A percentile compares a stretch with the other conserved stretches of the same genome.
These are phyloP conservation scores for Candoia aspera DNA, from an alignment of 2,113 vertebrate species.

Conservation along the genomic window DNA sequence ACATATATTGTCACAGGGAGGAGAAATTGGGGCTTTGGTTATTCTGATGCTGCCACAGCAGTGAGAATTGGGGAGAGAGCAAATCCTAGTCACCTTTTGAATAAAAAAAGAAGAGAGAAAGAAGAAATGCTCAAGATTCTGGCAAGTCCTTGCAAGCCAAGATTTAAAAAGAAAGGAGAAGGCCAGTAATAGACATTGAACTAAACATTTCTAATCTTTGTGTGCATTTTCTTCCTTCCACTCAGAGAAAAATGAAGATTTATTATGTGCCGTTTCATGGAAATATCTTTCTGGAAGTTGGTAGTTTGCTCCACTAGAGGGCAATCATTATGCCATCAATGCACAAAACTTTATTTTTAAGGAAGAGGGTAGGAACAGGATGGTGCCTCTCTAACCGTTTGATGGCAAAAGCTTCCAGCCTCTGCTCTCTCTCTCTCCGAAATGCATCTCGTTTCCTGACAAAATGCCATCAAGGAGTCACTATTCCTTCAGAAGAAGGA, in stretches of 20 bases:
- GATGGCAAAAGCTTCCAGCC: neutral
- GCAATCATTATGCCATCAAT: neutral
- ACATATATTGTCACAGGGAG: fast-evolving
- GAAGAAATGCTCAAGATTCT: neutral
- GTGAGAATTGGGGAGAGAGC: neutral
- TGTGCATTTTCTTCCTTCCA: neutral
- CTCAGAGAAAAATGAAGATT: neutral
- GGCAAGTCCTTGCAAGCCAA: neutral
- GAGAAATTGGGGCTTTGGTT: neutral
- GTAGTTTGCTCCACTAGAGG: slow-evolving; percentile 18
- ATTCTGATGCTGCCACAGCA: neutral
- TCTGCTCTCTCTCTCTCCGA: no score
- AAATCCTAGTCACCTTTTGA: neutral
- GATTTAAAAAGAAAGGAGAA: neutral
- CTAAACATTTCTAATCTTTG: neutral
- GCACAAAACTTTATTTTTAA: neutral
- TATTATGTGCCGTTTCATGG: neutral
- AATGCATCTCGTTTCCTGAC: neutral
- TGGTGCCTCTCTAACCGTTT: no score
- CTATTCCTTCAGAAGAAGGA: neutral
- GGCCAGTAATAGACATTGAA: neutral
- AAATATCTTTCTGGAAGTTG: neutral
- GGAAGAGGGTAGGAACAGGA: neutral
- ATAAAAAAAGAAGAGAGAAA: neutral
- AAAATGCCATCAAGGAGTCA: neutral